Evolutionary conservation across 2,797 vertebrate genomes (phyloP).

Genomic region (Enteromius afrohamiltoni): DNA sequence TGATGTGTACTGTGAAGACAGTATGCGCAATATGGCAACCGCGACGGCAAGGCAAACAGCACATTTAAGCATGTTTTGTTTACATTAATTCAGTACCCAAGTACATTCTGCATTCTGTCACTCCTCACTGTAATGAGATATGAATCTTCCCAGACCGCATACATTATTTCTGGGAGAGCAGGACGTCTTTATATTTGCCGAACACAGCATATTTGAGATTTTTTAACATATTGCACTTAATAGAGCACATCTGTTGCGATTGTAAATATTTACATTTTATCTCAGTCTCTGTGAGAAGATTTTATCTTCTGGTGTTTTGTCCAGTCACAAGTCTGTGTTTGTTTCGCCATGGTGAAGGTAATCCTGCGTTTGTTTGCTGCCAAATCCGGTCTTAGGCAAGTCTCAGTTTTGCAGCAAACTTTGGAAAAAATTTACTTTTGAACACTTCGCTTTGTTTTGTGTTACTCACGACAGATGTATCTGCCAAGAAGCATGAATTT

Average conservation of each 20-base stretch:
- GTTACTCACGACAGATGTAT: neutral
- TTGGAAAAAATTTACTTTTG: neutral
- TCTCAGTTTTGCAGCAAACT: neutral
- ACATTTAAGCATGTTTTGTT: constrained; percentile 53
- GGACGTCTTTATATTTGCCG: constrained; percentile 17
- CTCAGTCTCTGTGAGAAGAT: constrained; percentile 7
- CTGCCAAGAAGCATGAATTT: constrained; percentile 27
- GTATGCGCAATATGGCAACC: constrained; percentile 53
- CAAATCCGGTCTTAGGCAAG: constrained; percentile 24
- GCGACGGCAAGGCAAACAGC: constrained; percentile 37
- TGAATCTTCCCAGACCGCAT: constrained; percentile 6
- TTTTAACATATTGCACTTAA: constrained; percentile 33
- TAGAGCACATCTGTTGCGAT: constrained; percentile 34
- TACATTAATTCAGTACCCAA: constrained; percentile 49
- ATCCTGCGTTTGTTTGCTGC: constrained; percentile 27
- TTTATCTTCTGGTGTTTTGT: neutral
- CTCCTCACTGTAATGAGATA: constrained; percentile 38
- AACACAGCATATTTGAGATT: constrained; percentile 7
- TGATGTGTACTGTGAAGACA: constrained; percentile 56
- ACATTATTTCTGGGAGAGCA: neutral
- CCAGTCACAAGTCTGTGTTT: constrained; percentile 7
- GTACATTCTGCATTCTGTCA: constrained; percentile 38
- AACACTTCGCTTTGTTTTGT: constrained; percentile 18
- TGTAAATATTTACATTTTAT: constrained; percentile 33
- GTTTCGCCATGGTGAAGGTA: constrained; percentile 15